phyloP scores from a whole-genome alignment of 2,113 vertebrate species.

The Odontophorus gujanensis region DNA sequence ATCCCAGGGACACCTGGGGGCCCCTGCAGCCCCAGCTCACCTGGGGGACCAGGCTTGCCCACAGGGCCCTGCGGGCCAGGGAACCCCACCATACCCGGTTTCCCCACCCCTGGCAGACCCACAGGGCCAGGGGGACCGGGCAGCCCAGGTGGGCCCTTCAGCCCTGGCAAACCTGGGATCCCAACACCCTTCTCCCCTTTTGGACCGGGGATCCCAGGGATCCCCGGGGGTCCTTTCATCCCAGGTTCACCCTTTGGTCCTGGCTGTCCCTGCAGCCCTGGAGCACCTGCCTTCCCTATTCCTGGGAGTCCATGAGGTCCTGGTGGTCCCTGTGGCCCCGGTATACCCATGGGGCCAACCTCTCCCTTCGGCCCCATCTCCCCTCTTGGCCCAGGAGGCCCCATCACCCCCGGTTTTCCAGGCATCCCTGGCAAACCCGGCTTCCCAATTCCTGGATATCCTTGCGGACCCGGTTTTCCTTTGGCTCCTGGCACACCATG shows the following conservation, averaged over 20 bases:
- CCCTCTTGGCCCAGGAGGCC: constrained; percentile 87
- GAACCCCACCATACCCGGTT: constrained; percentile 89
- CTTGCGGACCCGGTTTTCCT: constrained; percentile 88
- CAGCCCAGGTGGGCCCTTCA: constrained; percentile 89
- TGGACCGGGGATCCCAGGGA: constrained; percentile 89
- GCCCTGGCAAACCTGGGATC: constrained; percentile 87
- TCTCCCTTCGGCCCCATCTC: constrained; percentile 89
- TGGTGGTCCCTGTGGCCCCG: constrained; percentile 87
- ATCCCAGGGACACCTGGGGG: constrained; percentile 83
- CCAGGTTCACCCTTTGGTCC: constrained; percentile 92
- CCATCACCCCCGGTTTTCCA: constrained; percentile 89
- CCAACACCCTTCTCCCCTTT: constrained; percentile 95
- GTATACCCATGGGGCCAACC: constrained; percentile 86
- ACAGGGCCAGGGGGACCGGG: constrained; percentile 87
- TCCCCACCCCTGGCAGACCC: constrained; percentile 91
- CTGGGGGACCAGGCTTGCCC: constrained; percentile 88
- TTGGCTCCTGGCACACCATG: constrained; percentile 85
- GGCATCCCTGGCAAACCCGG: constrained; percentile 91
- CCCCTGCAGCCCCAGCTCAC: constrained; percentile 85
- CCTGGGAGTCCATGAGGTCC: constrained; percentile 91
- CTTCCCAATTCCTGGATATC: constrained; percentile 90
- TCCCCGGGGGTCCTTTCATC: constrained; percentile 90
- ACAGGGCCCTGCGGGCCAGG: constrained; percentile 88
- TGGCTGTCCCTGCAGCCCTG: constrained; percentile 89
- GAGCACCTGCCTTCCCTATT: constrained; percentile 89